These are phyloP conservation scores for Drosophila niveifrons DNA, from an alignment of 2,888 invertebrate genomes.

Conservation along the genomic window DNA sequence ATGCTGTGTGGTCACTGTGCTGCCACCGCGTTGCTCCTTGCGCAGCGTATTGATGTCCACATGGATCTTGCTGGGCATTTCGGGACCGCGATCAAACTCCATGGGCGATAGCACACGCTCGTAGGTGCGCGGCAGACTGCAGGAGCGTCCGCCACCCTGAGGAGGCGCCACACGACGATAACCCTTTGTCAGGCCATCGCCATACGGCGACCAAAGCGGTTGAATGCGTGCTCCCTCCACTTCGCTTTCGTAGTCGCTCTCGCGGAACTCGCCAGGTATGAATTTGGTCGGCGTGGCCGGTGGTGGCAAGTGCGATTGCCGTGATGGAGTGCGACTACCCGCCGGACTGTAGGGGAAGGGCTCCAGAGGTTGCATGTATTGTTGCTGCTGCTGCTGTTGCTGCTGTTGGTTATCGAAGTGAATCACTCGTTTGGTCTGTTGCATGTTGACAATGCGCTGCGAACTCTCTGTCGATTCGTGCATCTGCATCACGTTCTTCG, in stretches of 20 bases:
- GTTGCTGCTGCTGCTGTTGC: conserved; percentile 31
- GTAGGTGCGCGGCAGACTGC: conserved; percentile 86
- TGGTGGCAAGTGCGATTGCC: conserved; percentile 85
- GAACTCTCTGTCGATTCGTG: conserved; percentile 89
- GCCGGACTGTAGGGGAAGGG: conserved; percentile 86
- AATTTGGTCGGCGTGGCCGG: conserved; percentile 89
- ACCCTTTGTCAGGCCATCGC: conserved; percentile 87
- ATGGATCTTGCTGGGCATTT: conserved; percentile 84
- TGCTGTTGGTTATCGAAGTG: conserved; percentile 87
- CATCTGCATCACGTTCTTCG: conserved; percentile 90
- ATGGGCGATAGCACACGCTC: conserved; percentile 87
- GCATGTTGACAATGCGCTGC: conserved; percentile 89
- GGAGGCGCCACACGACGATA: conserved; percentile 89
- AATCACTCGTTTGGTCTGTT: conserved; percentile 90
- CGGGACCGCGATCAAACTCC: conserved; percentile 87
- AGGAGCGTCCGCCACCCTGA: conserved; percentile 85
- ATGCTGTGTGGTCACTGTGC: conserved; percentile 70
- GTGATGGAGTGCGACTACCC: conserved; percentile 82
- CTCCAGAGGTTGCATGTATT: conserved; percentile 73
- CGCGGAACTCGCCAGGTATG: conserved; percentile 88
- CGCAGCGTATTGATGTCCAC: conserved; percentile 76
- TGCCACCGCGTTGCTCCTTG: conserved; percentile 75
- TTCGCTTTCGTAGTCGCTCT: conserved; percentile 91
- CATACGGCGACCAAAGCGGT: conserved; percentile 88
- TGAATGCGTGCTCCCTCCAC: conserved; percentile 88